phyloP scores from a whole-genome alignment of 2,797 vertebrate genomes.

The Myoxocephalus aenaeus region DNA sequence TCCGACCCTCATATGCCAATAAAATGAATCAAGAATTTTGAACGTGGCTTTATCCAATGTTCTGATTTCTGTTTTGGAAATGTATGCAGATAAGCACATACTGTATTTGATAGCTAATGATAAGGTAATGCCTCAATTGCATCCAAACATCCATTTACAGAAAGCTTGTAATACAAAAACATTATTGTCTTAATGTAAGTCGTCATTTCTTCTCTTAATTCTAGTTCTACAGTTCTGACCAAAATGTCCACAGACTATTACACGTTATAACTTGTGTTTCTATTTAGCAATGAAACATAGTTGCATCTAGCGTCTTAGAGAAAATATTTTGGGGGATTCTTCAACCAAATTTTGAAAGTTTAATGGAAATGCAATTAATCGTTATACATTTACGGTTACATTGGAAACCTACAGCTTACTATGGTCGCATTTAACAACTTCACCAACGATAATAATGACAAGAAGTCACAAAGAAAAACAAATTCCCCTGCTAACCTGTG shows the following conservation, averaged over 20 bases:
- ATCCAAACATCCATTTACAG: not conserved
- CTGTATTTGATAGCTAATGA: not conserved
- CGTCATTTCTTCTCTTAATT: too few species aligned
- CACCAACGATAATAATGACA: not conserved
- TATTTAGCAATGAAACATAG: not conserved
- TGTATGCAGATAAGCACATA: not conserved
- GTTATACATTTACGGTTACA: not conserved
- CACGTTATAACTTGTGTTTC: not conserved
- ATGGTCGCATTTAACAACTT: not conserved
- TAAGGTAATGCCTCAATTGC: not conserved
- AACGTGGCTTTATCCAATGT: too few species aligned
- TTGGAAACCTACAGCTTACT: not conserved
- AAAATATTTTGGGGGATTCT: not conserved
- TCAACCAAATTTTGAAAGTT: not conserved
- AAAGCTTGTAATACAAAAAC: not conserved
- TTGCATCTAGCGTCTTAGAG: not conserved
- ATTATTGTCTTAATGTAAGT: too few species aligned
- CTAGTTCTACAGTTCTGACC: not conserved
- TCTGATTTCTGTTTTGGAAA: too few species aligned
- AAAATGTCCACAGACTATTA: not conserved
- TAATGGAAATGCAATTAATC: not conserved
- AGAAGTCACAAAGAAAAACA: constrained; percentile 1
- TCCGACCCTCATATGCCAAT: too few species aligned
- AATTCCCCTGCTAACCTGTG: constrained; percentile 82
- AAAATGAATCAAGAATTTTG: too few species aligned